phyloP scores from a whole-genome alignment of 2,113 vertebrate species.

The Oreochromis spilurus region DNA sequence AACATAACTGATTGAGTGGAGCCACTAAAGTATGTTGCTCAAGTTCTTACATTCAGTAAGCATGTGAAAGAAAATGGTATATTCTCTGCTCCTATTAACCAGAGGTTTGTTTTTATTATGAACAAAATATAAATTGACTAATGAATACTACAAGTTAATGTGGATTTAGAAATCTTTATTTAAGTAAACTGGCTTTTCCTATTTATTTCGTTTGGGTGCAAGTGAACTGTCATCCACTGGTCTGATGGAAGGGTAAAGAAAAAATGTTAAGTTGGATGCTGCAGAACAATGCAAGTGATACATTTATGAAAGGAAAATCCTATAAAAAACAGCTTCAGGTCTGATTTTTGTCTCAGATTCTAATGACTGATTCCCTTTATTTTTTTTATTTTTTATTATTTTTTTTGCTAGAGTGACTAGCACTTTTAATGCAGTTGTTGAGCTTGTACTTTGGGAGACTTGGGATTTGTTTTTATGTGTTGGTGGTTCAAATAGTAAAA shows the following conservation, averaged over 20 bases:
- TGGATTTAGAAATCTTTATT: too few species aligned
- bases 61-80: not conserved
- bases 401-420: not conserved
- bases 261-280: not conserved
- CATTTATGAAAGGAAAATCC: not conserved
- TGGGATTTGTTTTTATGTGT: too few species aligned
- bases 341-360: not conserved
- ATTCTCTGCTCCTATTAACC: not conserved
- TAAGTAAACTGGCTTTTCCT: rapidly evolving
- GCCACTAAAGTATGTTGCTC: not conserved
- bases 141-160: not conserved
- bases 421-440: not conserved
- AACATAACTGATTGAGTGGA: not conserved
- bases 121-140: not conserved
- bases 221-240: too few species aligned
- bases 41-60: not conserved
- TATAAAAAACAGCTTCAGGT: not conserved
- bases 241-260: too few species aligned
- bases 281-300: not conserved
- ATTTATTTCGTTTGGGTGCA: not conserved
- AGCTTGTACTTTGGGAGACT: too few species aligned
- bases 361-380: too few species aligned
- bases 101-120: not conserved
- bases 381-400: too few species aligned
- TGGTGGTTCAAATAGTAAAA: too few species aligned